Evolutionary conservation across 1,140 invertebrate species (phyloP), one percentile per base, ranked within the genome.

Genomic region (Cataglyphis hispanica): DNA sequence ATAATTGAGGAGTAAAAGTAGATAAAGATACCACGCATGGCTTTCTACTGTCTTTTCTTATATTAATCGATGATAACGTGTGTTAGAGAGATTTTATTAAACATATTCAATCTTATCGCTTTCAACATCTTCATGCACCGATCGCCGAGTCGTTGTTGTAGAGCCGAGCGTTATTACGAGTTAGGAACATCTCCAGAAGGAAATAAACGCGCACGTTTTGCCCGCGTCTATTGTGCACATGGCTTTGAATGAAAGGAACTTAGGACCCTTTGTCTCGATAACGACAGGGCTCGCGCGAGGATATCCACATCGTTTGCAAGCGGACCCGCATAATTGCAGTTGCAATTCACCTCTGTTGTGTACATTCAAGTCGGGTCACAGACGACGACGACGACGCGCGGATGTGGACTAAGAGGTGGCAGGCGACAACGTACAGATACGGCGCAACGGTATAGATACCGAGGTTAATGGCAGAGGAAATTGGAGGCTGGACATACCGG

Each of bases 391-490:
- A 87, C 89, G 77, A 87, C 61, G 84, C 61, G 40, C 86, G 61
- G 63, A 72, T 60, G 22, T 46, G 16, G 53, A 61, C 16, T 75
- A 78, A 74, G 37, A 74, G 77, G 77, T 61, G 84, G 87, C 86
- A 84, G 80, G 88, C 85, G 88, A 89, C 88, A 75, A 86, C 70
- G 84, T 88, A 83, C 61, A 86, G 88, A 89, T 89, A 84, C 84
- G 77, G 77, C n/a, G 78, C 72, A 85, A 85, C 89, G 69, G 89
- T 87, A 85, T 81, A 89, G 89, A 90, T 87, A 87, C 43, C 34
- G 88, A 87, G 86, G 69, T 87, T 50, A 90, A 90, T 86, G 88
- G 89, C 88, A 90, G 89, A 90, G 89, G 89, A 90, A 90, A 90
- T 90, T 90, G 89, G 88, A 90, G 89, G 88, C 76, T 89, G 89